Evolutionary conservation across 2,113 vertebrate species (phyloP), one percentile per base, ranked within the genome.

Genomic region (Nansenia antarctica): DNA sequence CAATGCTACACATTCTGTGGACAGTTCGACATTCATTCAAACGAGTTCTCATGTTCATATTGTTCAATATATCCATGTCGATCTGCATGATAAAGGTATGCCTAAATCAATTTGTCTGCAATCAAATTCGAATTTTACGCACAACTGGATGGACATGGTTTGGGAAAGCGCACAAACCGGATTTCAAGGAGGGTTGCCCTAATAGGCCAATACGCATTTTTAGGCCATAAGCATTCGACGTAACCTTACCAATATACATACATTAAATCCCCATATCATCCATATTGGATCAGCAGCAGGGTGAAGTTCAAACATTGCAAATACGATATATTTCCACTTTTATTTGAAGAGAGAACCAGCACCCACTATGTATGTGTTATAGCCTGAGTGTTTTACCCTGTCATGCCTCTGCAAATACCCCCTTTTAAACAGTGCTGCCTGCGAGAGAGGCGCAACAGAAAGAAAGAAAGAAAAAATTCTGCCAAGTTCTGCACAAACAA

Each of bases 401-500:
- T 49, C n/a, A 49, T 15, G n/a, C 20, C 45, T 49, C 20, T 20
- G 1, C 45, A 49, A 49, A 49, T 7, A 49, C n/a, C 45, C n/a
- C 45, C n/a, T 15, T 49, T 49, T n/a, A n/a, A 14, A 49, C 18
- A 49, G 5, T n/a, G 45, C 18, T 49, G n/a, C 18, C 15, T 63
- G 69, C 69, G 32, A 82, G 76, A 67, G 69, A 76, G 73, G 80
- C 76, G 66, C n/a, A n/a, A n/a, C n/a, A n/a, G n/a, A n/a, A n/a
- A n/a, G n/a, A n/a, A n/a, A n/a, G n/a, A n/a, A n/a, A n/a, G n/a
- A n/a, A n/a, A n/a, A 55, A 47, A 65, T 80, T 84, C 72, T 84
- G 82, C 79, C 82, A 84, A 78, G 77, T 76, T 74, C 65, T 69
- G 29, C 53, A 66, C 42, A 55, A 68, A 76, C 79, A 82, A 64